phyloP scores from a whole-genome alignment of 2,888 invertebrate species.

The Ptychoptera albimana region DNA sequence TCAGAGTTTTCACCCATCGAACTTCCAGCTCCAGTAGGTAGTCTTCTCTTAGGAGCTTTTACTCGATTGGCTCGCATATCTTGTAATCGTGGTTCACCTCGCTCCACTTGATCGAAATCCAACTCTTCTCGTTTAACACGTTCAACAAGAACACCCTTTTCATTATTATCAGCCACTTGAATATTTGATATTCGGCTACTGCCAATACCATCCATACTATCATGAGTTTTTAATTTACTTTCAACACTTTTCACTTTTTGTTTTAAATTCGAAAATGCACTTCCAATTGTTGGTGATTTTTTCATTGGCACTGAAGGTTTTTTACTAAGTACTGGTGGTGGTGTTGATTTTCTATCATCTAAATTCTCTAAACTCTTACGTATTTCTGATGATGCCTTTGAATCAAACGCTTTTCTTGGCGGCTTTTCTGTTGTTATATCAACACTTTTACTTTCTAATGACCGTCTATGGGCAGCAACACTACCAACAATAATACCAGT shows the following conservation, averaged over 20 bases:
- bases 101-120: constrained; percentile 50
- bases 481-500: constrained; percentile 27
- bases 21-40: constrained; percentile 37
- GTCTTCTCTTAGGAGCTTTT: constrained; percentile 41
- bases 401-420: constrained; percentile 9
- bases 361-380: constrained; percentile 27
- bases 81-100: constrained; percentile 40
- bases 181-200: constrained; percentile 28
- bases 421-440: constrained; percentile 1
- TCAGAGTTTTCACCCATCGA: constrained; percentile 24
- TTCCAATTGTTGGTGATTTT: constrained; percentile 48
- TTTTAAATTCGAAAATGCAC: constrained; percentile 37
- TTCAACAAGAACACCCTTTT: constrained; percentile 16
- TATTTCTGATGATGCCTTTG: constrained; percentile 17
- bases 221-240: constrained; percentile 33
- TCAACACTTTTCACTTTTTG: constrained; percentile 38
- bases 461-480: constrained; percentile 38
- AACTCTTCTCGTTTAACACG: constrained; percentile 22
- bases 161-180: constrained; percentile 16
- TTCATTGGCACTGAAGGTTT: constrained; percentile 52
- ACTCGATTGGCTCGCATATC: constrained; percentile 46
- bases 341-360: constrained; percentile 28
- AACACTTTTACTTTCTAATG: constrained; percentile 29
- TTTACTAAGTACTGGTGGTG: constrained; percentile 36
- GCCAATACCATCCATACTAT: constrained; percentile 32